Percentiles rank a stretch among this genome's conserved stretches.
These are phyloP conservation scores for Galaxea fascicularis DNA, from an alignment of 92 coral and sea anemone species.

Conservation along the genomic window DNA sequence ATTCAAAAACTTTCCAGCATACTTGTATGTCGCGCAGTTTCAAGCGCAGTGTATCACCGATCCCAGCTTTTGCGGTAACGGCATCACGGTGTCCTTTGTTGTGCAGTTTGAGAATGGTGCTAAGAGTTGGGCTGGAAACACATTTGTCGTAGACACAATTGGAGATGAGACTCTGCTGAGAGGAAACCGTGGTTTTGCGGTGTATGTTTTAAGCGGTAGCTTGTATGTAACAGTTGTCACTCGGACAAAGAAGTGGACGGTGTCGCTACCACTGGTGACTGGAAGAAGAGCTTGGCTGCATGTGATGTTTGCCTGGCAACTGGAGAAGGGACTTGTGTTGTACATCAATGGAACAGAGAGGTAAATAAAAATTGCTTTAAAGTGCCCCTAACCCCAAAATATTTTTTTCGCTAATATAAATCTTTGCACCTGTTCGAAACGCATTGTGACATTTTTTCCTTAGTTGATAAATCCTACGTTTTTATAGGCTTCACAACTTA, in stretches of 20 bases:
- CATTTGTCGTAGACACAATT: slow-evolving; percentile 80
- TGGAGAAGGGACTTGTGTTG: slow-evolving; percentile 54
- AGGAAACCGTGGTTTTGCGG: slow-evolving; percentile 79
- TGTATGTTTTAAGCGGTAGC: slow-evolving; percentile 65
- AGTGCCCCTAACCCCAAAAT: too few relatives aligned
- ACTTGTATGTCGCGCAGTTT: slow-evolving; percentile 64
- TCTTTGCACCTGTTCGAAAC: too few relatives aligned
- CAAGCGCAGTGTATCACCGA: slow-evolving; percentile 71
- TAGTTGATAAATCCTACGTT: too few relatives aligned
- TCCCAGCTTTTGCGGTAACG: slow-evolving; percentile 71
- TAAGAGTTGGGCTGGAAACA: slow-evolving; percentile 69
- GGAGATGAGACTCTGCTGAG: slow-evolving; percentile 47
- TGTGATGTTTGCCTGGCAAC: slow-evolving; percentile 81
- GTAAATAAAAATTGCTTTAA: slow-evolving; percentile 44
- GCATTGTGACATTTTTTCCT: too few relatives aligned
- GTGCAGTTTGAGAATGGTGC: slow-evolving; percentile 79
- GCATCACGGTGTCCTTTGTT: slow-evolving; percentile 80
- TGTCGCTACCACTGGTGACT: slow-evolving; percentile 50
- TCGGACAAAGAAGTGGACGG: slow-evolving; percentile 44
- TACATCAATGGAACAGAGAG: slow-evolving; percentile 73
- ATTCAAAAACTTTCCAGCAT: slow-evolving; percentile 64
- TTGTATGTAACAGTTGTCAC: slow-evolving; percentile 72
- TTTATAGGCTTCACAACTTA: too few relatives aligned
- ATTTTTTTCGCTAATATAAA: too few relatives aligned
- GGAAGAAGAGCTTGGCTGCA: slow-evolving; percentile 81